Percentiles rank a stretch among this genome's conserved stretches.
These are phyloP conservation scores for Cephus cinctus DNA, from an alignment of 1,140 invertebrate genomes.

Conservation along the genomic window DNA sequence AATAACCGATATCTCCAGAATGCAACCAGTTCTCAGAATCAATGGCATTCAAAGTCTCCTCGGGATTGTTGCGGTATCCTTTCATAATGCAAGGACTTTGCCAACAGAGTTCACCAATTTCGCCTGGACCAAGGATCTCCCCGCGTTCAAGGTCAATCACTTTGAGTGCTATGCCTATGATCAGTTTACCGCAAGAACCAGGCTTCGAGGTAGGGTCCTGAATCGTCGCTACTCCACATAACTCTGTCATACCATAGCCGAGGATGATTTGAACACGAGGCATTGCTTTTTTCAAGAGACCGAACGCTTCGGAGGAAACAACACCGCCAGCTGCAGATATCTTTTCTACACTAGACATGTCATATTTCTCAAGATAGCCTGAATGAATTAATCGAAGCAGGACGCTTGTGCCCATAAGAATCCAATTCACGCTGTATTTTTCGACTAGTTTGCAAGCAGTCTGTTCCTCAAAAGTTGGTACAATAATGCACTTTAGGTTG, in stretches of 20 bases:
- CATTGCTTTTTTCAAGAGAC: background rate
- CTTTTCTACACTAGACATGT: background rate
- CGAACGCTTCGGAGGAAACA: background rate
- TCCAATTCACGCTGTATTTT: conserved; percentile 18
- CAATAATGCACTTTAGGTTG: conserved; percentile 47
- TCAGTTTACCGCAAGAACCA: conserved; percentile 30
- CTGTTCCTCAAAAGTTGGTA: conserved; percentile 56
- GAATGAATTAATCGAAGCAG: background rate
- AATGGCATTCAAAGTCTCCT: conserved; percentile 54
- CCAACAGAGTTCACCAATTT: conserved; percentile 50
- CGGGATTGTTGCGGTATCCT: conserved; percentile 33
- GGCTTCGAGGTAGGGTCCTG: conserved; percentile 10
- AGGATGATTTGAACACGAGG: background rate
- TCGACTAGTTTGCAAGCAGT: conserved; percentile 52
- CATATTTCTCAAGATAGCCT: background rate
- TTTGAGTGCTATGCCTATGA: conserved; percentile 30
- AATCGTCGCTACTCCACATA: conserved; percentile 7
- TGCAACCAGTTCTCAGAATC: conserved; percentile 60
- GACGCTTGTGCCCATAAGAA: background rate
- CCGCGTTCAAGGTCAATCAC: conserved; percentile 44
- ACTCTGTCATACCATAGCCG: conserved; percentile 39
- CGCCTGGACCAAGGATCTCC: conserved; percentile 35
- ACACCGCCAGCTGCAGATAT: background rate
- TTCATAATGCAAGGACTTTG: conserved; percentile 40
- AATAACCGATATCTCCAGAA: conserved; percentile 60